These are phyloP conservation scores for Dolichallabes microphthalmus DNA, from an alignment of 2,113 vertebrate genomes.

Conservation along the genomic window DNA sequence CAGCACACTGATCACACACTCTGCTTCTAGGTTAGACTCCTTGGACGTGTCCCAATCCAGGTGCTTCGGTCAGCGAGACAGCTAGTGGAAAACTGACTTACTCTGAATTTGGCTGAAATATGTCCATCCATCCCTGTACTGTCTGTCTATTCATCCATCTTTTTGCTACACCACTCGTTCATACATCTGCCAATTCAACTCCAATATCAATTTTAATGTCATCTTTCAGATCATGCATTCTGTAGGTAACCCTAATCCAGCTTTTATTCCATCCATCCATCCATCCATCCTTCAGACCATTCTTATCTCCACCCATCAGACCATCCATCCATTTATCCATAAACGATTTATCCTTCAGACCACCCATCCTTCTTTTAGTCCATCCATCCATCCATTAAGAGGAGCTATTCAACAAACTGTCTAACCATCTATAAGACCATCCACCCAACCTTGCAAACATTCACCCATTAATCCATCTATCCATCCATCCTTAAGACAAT, in stretches of 20 bases:
- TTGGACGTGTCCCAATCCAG: neutral
- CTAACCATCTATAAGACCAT: no score
- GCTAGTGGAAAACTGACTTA: neutral
- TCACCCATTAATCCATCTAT: no score
- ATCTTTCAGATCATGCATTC: no score
- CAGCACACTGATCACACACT: neutral
- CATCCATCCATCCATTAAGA: neutral
- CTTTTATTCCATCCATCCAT: neutral
- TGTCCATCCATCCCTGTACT: no score
- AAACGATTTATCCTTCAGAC: no score
- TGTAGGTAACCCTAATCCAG: no score
- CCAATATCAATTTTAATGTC: no score
- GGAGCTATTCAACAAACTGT: no score
- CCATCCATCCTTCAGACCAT: neutral
- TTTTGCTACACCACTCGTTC: no score
- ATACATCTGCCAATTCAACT: neutral
- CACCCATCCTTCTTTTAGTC: no score
- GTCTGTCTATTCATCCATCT: neutral
- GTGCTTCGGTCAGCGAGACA: neutral
- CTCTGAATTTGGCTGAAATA: neutral
- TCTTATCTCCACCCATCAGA: no score
- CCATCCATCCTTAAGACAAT: neutral
- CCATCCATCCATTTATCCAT: neutral
- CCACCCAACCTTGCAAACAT: no score
- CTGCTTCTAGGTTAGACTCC: neutral